Evolutionary conservation across 2,797 vertebrate species (phyloP), one percentile per base, ranked within the genome.

Genomic region (Xyrichtys novacula): DNA sequence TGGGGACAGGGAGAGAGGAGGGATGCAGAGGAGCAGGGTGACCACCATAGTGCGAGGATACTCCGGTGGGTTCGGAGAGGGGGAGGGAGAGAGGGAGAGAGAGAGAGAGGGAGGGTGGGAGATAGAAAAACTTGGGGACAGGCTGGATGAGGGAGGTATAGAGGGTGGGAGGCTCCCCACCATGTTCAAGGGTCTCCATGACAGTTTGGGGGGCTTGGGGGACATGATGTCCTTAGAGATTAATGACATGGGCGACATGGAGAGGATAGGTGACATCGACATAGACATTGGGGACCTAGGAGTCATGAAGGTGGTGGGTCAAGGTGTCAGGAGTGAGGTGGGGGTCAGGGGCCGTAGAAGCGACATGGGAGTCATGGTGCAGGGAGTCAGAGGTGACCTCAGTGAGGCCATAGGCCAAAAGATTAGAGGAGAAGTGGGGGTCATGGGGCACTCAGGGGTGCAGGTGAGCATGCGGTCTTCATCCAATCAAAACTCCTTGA

Each of bases 401-500:
- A 83, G 88, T 2, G 87, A 89, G 62, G 79, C 85, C 65, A 55
- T 86, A 66, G 81, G 87, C 71, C 88, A 91, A 70, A 91, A 92
- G 73, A 84, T 90, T 6, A 83, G 90, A 50, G 88, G 90, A 0
- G 90, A 93, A 36, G 65, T 91, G 32, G 89, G 88, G 0, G 80
- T 90, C 40, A n/a, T 86, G 0, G 88, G 91, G 36, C 88, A 83
- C 85, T 97, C 97, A 71, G 97, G 97, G 87, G 95, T 99, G 93
- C 96, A 98, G 94, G 95, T 98, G 93, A 98, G 97, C 95, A 96
- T 99, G 96, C 94, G 96, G 88, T 89, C 97, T 74, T 90, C 90
- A 2, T 92, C 93, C 72, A 98, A 98, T 94, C 96, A 98, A 95
- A 99, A 98, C 96, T 98, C 97, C 90, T 95, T 96, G 89, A 97